phyloP scores from a whole-genome alignment of 2,797 vertebrate species.

The Gallinago nigripennis region DNA sequence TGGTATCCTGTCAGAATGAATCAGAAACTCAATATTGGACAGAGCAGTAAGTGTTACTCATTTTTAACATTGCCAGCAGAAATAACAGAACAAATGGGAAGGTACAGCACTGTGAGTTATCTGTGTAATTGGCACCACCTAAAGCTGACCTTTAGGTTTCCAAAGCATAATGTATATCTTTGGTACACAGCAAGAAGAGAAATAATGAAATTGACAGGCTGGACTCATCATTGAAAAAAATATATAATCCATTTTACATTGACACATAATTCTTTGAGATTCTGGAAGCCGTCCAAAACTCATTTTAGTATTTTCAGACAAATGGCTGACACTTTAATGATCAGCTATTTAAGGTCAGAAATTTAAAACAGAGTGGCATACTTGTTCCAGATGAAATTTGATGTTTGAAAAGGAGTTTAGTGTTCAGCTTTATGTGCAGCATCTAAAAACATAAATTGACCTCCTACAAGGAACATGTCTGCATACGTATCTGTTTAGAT shows the following conservation, averaged over 20 bases:
- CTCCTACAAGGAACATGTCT: not conserved
- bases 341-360: slow-evolving; percentile 45
- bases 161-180: not conserved
- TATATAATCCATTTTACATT: slow-evolving; percentile 34
- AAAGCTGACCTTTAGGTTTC: slow-evolving; percentile 52
- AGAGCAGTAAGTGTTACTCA: slow-evolving; percentile 37
- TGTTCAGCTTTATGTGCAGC: not conserved
- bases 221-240: slow-evolving; percentile 1
- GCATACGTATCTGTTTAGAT: not conserved
- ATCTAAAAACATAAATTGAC: not conserved
- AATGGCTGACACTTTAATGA: slow-evolving; percentile 35
- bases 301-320: slow-evolving; percentile 55
- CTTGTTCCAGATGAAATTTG: slow-evolving; percentile 40
- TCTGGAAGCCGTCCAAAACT: slow-evolving; percentile 37
- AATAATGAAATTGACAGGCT: slow-evolving; percentile 35
- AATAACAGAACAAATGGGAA: slow-evolving; percentile 44
- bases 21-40: slow-evolving; percentile 33
- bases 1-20: slow-evolving; percentile 44
- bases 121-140: slow-evolving; percentile 50
- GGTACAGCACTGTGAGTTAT: not conserved
- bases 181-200: not conserved
- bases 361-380: not conserved
- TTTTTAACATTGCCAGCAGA: slow-evolving; percentile 43
- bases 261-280: slow-evolving; percentile 46
- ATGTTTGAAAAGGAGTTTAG: slow-evolving; percentile 9